phyloP scores from a whole-genome alignment of 2,888 invertebrate species.

The Exephanes ischioxanthus region DNA sequence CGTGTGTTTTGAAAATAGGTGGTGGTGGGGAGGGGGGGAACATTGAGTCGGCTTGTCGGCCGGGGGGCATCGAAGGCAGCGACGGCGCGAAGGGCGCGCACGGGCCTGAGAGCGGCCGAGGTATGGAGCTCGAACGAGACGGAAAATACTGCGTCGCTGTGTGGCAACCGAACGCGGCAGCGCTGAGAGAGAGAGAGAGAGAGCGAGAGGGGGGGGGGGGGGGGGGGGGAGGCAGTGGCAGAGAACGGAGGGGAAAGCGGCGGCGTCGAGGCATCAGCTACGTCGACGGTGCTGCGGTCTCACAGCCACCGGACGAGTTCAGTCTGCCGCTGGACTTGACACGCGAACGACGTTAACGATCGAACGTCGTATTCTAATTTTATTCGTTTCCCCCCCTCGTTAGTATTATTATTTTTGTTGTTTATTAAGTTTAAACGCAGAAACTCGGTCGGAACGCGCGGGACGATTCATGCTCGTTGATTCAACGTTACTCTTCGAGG shows the following conservation, averaged over 20 bases:
- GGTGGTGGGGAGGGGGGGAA: not conserved
- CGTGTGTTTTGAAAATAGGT: not conserved
- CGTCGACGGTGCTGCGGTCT: slow-evolving; percentile 79
- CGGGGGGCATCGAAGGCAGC: slow-evolving; percentile 47
- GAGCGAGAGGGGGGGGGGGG: slow-evolving; percentile 19
- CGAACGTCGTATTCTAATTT: slow-evolving; percentile 10
- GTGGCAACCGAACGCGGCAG: not conserved
- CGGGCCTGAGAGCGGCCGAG: not conserved
- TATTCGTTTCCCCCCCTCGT: not conserved
- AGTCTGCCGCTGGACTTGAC: slow-evolving; percentile 82
- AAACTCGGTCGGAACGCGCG: too few species aligned
- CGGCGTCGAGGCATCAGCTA: slow-evolving; percentile 49
- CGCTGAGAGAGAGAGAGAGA: slow-evolving; percentile 3
- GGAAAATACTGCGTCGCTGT: not conserved
- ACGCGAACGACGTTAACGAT: slow-evolving; percentile 64
- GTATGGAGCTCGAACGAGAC: not conserved
- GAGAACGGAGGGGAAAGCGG: slow-evolving; percentile 37
- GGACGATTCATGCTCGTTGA: too few species aligned
- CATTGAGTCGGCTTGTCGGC: slow-evolving; percentile 46
- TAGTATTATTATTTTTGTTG: not conserved
- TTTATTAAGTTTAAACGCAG: not conserved
- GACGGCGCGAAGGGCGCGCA: slow-evolving; percentile 2
- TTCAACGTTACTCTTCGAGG: too few species aligned
- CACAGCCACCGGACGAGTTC: slow-evolving; percentile 82
- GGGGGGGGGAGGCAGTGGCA: slow-evolving; percentile 10